Evolutionary conservation across 64 coral and sea anemone genomes (phyloP).

Genomic region (Actinia equina): DNA sequence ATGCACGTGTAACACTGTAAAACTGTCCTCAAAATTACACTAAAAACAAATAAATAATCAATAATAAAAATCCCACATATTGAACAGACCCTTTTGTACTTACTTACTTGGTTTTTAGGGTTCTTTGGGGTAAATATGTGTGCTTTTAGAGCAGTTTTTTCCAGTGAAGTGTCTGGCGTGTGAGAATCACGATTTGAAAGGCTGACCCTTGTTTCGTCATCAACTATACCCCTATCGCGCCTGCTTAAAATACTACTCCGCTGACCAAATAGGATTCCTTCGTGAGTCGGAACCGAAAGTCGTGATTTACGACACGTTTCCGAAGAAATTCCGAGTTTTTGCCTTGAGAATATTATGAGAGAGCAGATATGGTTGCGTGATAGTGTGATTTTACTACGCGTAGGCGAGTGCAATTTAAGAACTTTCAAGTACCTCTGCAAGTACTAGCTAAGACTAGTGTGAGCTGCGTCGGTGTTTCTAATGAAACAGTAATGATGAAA

Average conservation of each 20-base stretch:
- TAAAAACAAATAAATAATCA: neutral
- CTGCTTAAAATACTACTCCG: neutral
- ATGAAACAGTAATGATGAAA: no score
- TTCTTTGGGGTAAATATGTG: neutral
- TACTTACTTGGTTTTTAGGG: slow-evolving; percentile 13
- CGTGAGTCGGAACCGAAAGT: neutral
- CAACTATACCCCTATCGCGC: neutral
- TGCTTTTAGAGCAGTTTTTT: slow-evolving; percentile 3
- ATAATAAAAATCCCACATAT: neutral
- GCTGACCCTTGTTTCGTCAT: slow-evolving; percentile 20
- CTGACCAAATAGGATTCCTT: neutral
- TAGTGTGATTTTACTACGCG: no score
- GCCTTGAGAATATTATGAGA: no score
- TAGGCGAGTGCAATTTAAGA: no score
- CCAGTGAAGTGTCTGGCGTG: neutral
- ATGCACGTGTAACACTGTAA: neutral
- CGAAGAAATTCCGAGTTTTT: neutral
- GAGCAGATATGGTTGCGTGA: no score
- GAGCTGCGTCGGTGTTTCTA: no score
- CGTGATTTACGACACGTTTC: slow-evolving; percentile 9
- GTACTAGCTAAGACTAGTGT: no score
- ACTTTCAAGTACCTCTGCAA: no score
- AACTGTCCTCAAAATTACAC: slow-evolving; percentile 16
- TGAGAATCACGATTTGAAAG: slow-evolving; percentile 4
- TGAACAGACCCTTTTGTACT: neutral